A percentile compares a stretch with the other conserved stretches of the same genome.
Conservation (phyloP, 2,888 invertebrate species). For the Caenorhabditis uteleia region DNA sequence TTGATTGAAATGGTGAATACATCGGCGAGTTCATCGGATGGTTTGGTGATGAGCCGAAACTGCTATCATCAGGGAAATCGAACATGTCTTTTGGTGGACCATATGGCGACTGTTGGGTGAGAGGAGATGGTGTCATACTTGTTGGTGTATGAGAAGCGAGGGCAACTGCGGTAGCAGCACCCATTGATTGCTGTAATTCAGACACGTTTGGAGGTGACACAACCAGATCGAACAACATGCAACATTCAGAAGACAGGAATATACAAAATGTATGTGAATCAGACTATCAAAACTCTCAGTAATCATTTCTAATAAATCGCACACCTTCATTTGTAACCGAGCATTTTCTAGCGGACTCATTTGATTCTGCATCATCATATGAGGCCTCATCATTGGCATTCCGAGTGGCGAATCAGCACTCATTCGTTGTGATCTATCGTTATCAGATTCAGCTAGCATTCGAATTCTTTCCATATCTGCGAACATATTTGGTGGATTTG, state of each 20-base stretch:
- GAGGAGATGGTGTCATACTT: conserved; percentile 1
- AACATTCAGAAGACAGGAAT: too few species aligned
- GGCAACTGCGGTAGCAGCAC: conserved; percentile 37
- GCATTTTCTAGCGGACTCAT: conserved; percentile 41
- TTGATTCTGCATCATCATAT: too few species aligned
- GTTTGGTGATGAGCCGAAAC: conserved; percentile 6
- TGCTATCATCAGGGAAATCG: conserved; percentile 32
- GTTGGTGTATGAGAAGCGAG: conserved; percentile 19
- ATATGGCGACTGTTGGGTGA: not conserved
- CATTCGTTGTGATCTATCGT: conserved; percentile 5
- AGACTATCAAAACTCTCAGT: not conserved
- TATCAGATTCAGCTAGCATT: conserved; percentile 13
- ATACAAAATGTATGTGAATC: too few species aligned
- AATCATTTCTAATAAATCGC: not conserved
- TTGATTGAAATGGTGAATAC: conserved; percentile 4
- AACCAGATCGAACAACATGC: too few species aligned
- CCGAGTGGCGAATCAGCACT: not conserved
- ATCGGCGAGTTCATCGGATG: conserved; percentile 28
- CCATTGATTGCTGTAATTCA: conserved; percentile 43
- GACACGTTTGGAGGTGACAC: too few species aligned
- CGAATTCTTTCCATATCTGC: conserved; percentile 5
- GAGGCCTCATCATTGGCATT: conserved; percentile 12
- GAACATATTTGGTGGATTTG: conserved; percentile 1
- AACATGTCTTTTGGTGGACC: conserved; percentile 24
- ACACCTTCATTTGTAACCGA: conserved; percentile 38